Conservation (phyloP, 2,888 invertebrate genomes). For the Cordilura impudica region DNA sequence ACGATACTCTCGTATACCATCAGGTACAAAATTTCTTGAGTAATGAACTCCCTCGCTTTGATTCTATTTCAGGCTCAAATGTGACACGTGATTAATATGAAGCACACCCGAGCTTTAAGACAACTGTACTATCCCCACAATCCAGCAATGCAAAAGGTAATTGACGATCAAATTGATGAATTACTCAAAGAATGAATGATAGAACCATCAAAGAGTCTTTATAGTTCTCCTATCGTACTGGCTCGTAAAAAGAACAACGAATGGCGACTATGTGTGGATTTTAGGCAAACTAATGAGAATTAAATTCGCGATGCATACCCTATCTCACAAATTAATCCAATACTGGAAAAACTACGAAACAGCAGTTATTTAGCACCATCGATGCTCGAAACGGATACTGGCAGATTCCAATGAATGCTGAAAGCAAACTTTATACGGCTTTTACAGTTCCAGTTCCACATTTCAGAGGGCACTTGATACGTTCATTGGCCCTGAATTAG, state of each 20-base stretch:
- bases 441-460: background rate
- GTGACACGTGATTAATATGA: slow-evolving; percentile 24
- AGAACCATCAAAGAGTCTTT: slow-evolving; percentile 26
- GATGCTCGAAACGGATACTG: background rate
- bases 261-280: slow-evolving; percentile 37
- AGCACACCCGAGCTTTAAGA: slow-evolving; percentile 4
- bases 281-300: background rate
- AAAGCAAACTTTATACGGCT: background rate
- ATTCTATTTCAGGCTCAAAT: too few species aligned
- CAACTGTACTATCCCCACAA: slow-evolving; percentile 30
- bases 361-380: slow-evolving; percentile 10
- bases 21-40: too few species aligned
- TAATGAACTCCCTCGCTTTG: too few species aligned
- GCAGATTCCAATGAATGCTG: background rate
- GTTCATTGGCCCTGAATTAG: slow-evolving; percentile 28
- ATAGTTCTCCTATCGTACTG: slow-evolving; percentile 29
- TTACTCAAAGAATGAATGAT: slow-evolving; percentile 2
- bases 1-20: too few species aligned
- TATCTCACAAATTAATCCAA: slow-evolving; percentile 7
- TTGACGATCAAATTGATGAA: slow-evolving; percentile 17
- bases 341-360: too few species aligned
- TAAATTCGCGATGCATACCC: slow-evolving; percentile 2
- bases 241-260: slow-evolving; percentile 5
- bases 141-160: slow-evolving; percentile 31
- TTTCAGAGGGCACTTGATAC: slow-evolving; percentile 33